Evolutionary conservation across 2,888 invertebrate genomes (phyloP), one percentile per base, ranked within the genome.

Genomic region (Timema cristinae): DNA sequence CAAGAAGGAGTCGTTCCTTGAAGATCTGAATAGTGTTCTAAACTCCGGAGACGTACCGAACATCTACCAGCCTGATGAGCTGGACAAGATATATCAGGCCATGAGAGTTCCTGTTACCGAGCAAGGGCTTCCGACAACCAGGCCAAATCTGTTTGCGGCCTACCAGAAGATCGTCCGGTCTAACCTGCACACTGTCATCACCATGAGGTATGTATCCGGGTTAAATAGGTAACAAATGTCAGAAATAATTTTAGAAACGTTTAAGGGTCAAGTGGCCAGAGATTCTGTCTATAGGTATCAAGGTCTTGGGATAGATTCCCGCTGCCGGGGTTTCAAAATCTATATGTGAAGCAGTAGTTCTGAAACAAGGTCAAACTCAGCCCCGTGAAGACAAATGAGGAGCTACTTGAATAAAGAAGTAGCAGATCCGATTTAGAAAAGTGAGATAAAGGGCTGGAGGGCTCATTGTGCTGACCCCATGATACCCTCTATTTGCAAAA

Each of bases 11-110:
- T 88, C 91, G 0, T 95, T 95, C 81, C 84, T 95, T 68, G 95
- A 95, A 81, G 95, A 96, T 78, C 84, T 96, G 66, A 95, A 95
- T 82, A 95, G 94, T 79, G 86, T 96, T 70, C 81, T 96, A 48
- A 95, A 94, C 79, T 91, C 92, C 10, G 95, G 95, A 0, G 95
- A 95, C 80, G 93, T 95, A 5, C 95, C 95, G 0, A 95, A 94
- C 79, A 89, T 95, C 32, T 95, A 92, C 81, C 90, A 91, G 70
- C 86, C 89, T 4, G 95, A 96, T 76, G 95, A 95, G 79, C 79
- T 91, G 68, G 93, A 94, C 76, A 86, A 84, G 78, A 91, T 93
- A 75, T 92, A 85, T 82, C 87, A 88, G 78, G 85, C 87, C 0
- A 91, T 92, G 84, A 90, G 92, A 66, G 91, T 91, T 68, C 86